Percentiles rank a stretch among this genome's conserved stretches.
These are phyloP conservation scores for Echinometra lucunter DNA, from an alignment of 53 echinoderm and acorn worm genomes.

Conservation along the genomic window DNA sequence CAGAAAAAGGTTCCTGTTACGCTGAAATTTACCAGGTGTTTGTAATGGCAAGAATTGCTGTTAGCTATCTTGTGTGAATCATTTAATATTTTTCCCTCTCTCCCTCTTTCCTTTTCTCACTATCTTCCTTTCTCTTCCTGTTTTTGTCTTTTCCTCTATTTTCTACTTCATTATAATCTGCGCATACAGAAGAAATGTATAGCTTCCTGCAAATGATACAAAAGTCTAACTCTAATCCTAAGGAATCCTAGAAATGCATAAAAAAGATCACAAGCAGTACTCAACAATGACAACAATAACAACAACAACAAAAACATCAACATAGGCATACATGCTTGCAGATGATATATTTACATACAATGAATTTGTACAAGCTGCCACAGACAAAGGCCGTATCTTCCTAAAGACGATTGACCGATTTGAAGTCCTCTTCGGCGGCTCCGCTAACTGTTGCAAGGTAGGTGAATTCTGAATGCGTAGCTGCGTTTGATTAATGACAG, in stretches of 20 bases:
- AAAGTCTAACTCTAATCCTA: not conserved
- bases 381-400: constrained; percentile 16
- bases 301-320: not conserved
- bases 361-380: not conserved
- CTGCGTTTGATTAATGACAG: constrained; percentile 24
- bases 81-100: not conserved
- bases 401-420: not conserved
- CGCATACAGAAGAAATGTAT: not conserved
- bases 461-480: constrained; percentile 49
- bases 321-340: not conserved
- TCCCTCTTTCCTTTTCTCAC: not conserved
- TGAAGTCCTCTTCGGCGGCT: constrained; percentile 23
- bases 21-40: not conserved
- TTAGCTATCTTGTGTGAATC: not conserved
- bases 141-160: not conserved
- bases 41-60: not conserved
- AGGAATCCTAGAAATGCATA: not conserved
- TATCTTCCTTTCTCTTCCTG: not conserved
- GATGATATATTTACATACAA: constrained; percentile 15
- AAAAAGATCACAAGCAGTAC: not conserved
- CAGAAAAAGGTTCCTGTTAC: not conserved
- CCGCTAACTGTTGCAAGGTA: not conserved
- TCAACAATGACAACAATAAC: not conserved
- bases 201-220: not conserved
- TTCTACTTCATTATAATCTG: not conserved